These are phyloP conservation scores for Lasioglossum figueresi DNA, from an alignment of 2,888 invertebrate species.

Conservation along the genomic window DNA sequence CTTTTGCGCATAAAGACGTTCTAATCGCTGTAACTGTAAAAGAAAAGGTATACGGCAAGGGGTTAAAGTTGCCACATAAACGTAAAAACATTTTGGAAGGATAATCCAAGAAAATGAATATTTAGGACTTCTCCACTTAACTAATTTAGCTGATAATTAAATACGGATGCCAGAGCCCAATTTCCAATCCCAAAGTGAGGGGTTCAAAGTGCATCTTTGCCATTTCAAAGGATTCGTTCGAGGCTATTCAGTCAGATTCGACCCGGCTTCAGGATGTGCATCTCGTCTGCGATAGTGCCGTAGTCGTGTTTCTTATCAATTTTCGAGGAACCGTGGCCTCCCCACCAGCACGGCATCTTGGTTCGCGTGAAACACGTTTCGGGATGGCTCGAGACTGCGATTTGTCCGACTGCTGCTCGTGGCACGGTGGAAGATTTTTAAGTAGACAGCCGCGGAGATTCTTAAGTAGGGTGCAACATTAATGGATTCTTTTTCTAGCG, in stretches of 20 bases:
- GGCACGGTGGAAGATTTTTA: slow-evolving; percentile 5
- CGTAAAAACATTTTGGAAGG: neutral
- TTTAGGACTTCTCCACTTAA: neutral
- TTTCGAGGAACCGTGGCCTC: slow-evolving; percentile 1
- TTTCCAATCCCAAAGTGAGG: neutral
- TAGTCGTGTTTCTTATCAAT: slow-evolving; percentile 19
- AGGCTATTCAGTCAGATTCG: neutral
- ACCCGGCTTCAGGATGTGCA: neutral
- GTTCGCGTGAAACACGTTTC: slow-evolving; percentile 3
- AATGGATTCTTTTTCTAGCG: slow-evolving; percentile 52
- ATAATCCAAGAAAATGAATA: neutral
- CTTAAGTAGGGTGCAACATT: slow-evolving; percentile 31
- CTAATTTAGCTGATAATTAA: neutral
- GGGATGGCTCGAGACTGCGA: slow-evolving; percentile 10
- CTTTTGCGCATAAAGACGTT: too few species aligned
- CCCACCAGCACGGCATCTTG: neutral
- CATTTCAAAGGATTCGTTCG: neutral
- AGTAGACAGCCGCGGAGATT: slow-evolving; percentile 23
- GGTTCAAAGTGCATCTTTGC: neutral
- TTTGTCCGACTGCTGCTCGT: slow-evolving; percentile 9
- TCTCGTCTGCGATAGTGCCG: slow-evolving; percentile 1
- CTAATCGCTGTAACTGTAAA: too few species aligned
- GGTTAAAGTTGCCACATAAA: neutral
- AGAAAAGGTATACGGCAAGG: too few species aligned
- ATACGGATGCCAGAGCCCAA: neutral